phyloP scores from a whole-genome alignment of 2,888 invertebrate genomes.

The Sphaeridia pumilis region DNA sequence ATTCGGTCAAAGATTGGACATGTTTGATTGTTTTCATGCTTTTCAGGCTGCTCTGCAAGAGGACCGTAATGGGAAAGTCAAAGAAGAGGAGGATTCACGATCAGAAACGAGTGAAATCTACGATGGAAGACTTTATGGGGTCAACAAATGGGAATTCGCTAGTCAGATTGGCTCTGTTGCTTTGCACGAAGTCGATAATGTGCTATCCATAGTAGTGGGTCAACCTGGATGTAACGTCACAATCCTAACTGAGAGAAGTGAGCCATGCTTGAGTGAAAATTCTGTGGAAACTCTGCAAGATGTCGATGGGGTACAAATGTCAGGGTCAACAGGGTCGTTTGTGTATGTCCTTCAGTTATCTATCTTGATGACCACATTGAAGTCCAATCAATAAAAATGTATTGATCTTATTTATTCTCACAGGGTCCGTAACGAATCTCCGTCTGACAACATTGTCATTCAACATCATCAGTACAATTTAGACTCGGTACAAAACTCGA shows the following conservation, averaged over 20 bases:
- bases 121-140: constrained; percentile 48
- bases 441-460: constrained; percentile 37
- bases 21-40: constrained; percentile 6
- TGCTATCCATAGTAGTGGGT: constrained; percentile 51
- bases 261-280: background rate
- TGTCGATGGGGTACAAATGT: no score
- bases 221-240: constrained; percentile 64
- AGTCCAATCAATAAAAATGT: no score
- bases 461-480: constrained; percentile 54
- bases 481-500: constrained; percentile 52
- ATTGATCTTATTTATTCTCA: no score
- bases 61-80: constrained; percentile 9
- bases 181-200: constrained; percentile 46
- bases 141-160: constrained; percentile 63
- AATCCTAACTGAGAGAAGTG: constrained; percentile 42
- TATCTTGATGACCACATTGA: no score
- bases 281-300: background rate
- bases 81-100: constrained; percentile 17
- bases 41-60: constrained; percentile 6
- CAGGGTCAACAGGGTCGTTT: no score
- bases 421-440: constrained; percentile 15
- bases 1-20: no score
- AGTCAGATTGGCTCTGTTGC: constrained; percentile 49
- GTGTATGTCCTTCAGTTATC: no score
- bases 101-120: constrained; percentile 15